Base-by-base conservation (phyloP, 1,140 invertebrate genomes). In the Sarcophaga peregrina region DNA sequence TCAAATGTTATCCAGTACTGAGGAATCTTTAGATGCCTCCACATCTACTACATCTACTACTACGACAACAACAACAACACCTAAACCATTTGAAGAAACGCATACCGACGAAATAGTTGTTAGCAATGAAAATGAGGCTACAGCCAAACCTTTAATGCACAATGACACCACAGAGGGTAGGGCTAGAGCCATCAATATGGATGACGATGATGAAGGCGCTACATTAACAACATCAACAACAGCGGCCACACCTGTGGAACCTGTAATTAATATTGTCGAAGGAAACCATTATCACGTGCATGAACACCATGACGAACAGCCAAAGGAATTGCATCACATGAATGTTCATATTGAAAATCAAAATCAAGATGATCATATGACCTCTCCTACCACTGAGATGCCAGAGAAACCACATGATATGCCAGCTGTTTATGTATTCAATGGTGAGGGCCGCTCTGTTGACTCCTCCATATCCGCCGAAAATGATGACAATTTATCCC, bases 121-220 rank as follows among this genome's bases (percentile, higher is more conserved):
- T 84, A 89, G 86, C 74, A 80, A 83, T 84, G 88, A 89, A 84
- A 88, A 88, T 81, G 86, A 85, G 85, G 85, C 87, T 37, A 87
- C 86, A 6, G 87, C 86, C 25, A 84, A 87, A 85, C 85, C 88
- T 84, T 83, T 83, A 45, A 82, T 83, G 72, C 85, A 85, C 20
- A 81, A 80, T 17, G 13, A 37, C 45, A 83, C 80, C 17, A 83
- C 62, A 47, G 84, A 83, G 20, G 81, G 54, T 17, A 86, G 88
- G 83, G 88, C 88, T 87, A 88, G 88, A 86, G 87, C 88, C 85
- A 89, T 89, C 86, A 87, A 89, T 86, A 89, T 89, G 84, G 50
- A 74, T 0, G 76, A 82, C 74, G 46, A 85, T 75, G 86, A 86
- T 46, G 20, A 48, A 37, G 37, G n/a, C 46, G 37, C 80, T n/a